phyloP scores from a whole-genome alignment of 2,797 vertebrate genomes.

The Enteromius paludinosus region DNA sequence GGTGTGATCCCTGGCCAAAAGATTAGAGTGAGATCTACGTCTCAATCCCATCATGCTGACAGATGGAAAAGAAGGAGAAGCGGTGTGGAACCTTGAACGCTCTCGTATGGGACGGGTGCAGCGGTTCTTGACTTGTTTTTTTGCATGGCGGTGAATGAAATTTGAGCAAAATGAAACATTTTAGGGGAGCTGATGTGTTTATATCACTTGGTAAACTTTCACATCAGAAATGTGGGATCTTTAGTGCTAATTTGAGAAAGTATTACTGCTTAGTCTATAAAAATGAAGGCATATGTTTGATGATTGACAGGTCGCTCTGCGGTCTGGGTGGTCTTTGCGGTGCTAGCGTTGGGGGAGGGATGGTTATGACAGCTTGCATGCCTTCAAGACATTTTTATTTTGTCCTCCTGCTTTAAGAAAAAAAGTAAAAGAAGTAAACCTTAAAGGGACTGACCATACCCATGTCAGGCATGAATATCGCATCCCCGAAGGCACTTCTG shows the following conservation, averaged over 20 bases:
- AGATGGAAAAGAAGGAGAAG: slow-evolving; percentile 61
- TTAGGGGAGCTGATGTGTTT: slow-evolving; percentile 12
- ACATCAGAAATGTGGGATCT: slow-evolving; percentile 30
- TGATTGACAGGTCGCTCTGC: slow-evolving; percentile 73
- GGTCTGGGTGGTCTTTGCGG: slow-evolving; percentile 74
- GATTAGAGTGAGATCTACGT: slow-evolving; percentile 69
- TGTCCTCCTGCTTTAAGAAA: slow-evolving; percentile 49
- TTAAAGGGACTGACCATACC: slow-evolving; percentile 62
- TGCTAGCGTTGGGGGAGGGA: slow-evolving; percentile 34
- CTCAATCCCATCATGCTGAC: slow-evolving; percentile 73
- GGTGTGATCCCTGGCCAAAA: slow-evolving; percentile 73
- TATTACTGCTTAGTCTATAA: slow-evolving; percentile 31
- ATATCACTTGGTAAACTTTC: slow-evolving; percentile 27
- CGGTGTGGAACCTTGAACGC: background rate
- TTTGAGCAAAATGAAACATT: background rate
- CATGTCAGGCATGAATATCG: slow-evolving; percentile 59
- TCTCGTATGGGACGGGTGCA: background rate
- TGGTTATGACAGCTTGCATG: slow-evolving; percentile 60
- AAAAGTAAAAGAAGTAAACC: slow-evolving; percentile 49
- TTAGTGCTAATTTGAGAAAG: slow-evolving; percentile 42
- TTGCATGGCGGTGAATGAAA: slow-evolving; percentile 7
- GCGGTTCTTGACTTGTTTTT: slow-evolving; percentile 8
- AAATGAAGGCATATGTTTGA: slow-evolving; percentile 46
- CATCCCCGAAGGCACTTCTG: slow-evolving; percentile 56
- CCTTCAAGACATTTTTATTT: slow-evolving; percentile 66